Evolutionary conservation across 2,888 invertebrate species (phyloP).

Genomic region (Hyles lineata): DNA sequence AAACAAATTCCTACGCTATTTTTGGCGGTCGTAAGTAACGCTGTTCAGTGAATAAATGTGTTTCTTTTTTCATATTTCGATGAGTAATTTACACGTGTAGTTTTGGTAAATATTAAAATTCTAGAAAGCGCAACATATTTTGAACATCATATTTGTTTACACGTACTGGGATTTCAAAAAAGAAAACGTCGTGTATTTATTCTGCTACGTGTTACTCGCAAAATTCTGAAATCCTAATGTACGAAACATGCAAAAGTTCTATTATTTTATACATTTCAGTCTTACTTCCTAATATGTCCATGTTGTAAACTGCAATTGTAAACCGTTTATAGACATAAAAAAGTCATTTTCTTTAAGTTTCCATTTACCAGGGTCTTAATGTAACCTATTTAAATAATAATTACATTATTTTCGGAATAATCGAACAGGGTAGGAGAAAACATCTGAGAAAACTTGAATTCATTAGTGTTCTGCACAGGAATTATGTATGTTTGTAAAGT

Average conservation of each 20-base stretch:
- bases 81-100: not conserved
- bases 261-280: not conserved
- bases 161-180: constrained; percentile 12
- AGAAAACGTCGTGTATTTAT: constrained; percentile 22
- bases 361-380: no score
- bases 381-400: no score
- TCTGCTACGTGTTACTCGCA: constrained; percentile 7
- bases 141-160: constrained; percentile 1
- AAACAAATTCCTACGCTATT: no score
- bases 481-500: no score
- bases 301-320: no score
- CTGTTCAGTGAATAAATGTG: not conserved
- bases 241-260: not conserved
- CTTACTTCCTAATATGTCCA: not conserved
- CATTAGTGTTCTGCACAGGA: no score
- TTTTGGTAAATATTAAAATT: not conserved
- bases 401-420: no score
- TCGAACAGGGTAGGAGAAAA: no score
- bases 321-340: no score
- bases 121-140: constrained; percentile 6
- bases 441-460: no score
- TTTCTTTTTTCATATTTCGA: not conserved
- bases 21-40: not conserved
- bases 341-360: no score
- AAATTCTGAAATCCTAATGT: not conserved